phyloP scores from a whole-genome alignment of 2,113 vertebrate genomes.

The Himantopus leucocephalus region DNA sequence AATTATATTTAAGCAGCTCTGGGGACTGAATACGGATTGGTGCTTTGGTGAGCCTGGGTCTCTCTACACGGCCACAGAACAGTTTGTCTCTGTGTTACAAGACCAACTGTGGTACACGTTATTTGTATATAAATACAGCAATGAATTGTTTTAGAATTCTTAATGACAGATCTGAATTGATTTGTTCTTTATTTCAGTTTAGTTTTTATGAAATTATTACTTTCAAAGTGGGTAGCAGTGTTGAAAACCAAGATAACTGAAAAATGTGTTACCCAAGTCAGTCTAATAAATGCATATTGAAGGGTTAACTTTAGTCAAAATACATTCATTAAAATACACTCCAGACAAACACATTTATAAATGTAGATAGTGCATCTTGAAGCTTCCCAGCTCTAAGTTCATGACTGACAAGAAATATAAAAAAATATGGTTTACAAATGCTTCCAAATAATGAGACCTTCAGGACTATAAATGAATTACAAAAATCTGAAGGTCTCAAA shows the following conservation, averaged over 20 bases:
- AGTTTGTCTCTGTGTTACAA: neutral
- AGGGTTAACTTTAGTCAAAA: neutral
- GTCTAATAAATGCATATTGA: neutral
- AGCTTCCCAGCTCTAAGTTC: neutral
- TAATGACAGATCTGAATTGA: neutral
- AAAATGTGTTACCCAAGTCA: rapidly evolving
- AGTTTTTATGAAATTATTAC: neutral
- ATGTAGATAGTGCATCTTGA: neutral
- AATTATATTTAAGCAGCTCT: constrained; percentile 46
- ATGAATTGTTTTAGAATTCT: neutral
- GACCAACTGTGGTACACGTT: neutral
- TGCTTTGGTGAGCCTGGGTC: neutral
- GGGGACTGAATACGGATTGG: neutral
- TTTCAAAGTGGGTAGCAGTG: neutral
- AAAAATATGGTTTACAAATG: neutral
- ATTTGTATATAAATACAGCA: neutral
- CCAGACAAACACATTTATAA: neutral
- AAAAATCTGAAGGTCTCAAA: neutral
- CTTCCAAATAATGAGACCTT: constrained; percentile 21
- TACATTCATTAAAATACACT: neutral
- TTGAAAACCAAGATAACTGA: neutral
- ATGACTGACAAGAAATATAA: neutral
- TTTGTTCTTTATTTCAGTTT: neutral
- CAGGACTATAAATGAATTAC: neutral
- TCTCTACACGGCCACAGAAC: neutral